Conservation (phyloP, 2,888 invertebrate species). For the Plagodis pulveraria region DNA sequence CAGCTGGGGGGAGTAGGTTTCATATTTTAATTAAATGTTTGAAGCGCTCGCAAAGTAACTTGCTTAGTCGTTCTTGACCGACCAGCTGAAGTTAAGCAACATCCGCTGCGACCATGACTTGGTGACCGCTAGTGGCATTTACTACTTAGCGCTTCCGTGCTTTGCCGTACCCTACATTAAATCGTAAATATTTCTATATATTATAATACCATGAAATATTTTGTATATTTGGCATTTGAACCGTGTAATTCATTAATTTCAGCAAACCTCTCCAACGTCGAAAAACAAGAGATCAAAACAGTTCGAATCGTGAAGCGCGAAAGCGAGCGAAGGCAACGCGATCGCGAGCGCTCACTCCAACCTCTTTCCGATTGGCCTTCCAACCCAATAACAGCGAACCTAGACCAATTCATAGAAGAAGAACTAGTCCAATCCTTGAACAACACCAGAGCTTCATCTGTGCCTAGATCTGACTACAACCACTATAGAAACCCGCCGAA, state of each 20-base stretch:
- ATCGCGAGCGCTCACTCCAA: conserved; percentile 88
- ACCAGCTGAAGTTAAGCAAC: no score
- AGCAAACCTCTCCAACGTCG: conserved; percentile 89
- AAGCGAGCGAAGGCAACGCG: conserved; percentile 93
- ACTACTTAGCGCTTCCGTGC: no score
- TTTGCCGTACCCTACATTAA: no score
- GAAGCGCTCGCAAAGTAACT: no score
- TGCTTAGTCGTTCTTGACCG: no score
- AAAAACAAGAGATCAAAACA: conserved; percentile 96
- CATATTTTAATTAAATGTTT: no score
- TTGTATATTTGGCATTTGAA: no score
- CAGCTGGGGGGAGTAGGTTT: no score
- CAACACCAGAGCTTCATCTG: conserved; percentile 79
- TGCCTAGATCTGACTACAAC: conserved; percentile 77
- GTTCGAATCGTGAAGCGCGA: conserved; percentile 97
- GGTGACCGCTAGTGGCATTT: no score
- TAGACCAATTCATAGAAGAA: conserved; percentile 80
- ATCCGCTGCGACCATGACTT: no score
- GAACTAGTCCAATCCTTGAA: conserved; percentile 70
- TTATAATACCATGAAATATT: no score
- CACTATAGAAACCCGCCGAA: conserved; percentile 65
- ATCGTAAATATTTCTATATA: no score
- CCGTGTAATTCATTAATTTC: conserved; percentile 33
- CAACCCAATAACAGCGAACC: conserved; percentile 68
- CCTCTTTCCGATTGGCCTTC: conserved; percentile 78